These are phyloP conservation scores for Aphidius colemani DNA, from an alignment of 2,888 invertebrate species.

Conservation along the genomic window DNA sequence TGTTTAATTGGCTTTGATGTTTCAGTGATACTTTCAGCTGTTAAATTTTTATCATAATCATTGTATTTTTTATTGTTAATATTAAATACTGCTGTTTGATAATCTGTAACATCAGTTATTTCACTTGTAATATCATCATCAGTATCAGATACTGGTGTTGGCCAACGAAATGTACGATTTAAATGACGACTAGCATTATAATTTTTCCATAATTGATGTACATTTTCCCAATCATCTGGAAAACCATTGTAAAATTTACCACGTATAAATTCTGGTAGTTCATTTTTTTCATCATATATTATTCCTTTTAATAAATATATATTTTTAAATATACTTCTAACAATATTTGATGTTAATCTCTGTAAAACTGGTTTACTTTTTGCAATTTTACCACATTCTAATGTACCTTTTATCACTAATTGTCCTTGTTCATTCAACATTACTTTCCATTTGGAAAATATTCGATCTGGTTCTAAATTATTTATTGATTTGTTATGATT, in stretches of 20 bases:
- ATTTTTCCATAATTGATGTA: conserved; percentile 49
- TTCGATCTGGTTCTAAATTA: conserved; percentile 26
- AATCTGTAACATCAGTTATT: conserved; percentile 40
- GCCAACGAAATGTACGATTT: conserved; percentile 50
- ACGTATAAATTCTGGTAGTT: conserved; percentile 50
- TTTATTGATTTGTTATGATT: neutral
- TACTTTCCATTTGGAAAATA: conserved; percentile 48
- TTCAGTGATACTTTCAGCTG: neutral
- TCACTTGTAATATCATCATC: conserved; percentile 52
- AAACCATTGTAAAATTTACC: conserved; percentile 55
- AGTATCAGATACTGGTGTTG: conserved; percentile 50
- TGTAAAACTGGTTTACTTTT: conserved; percentile 49
- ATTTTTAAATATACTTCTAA: conserved; percentile 46
- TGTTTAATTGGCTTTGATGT: neutral
- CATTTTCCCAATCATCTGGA: conserved; percentile 56
- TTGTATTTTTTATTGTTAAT: neutral
- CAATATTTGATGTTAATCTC: conserved; percentile 38
- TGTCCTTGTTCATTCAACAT: conserved; percentile 42
- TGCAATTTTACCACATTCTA: conserved; percentile 44
- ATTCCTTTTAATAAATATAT: conserved; percentile 46
- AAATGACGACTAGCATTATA: conserved; percentile 39
- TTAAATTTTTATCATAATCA: neutral
- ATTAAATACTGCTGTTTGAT: neutral
- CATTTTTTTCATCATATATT: conserved; percentile 45
- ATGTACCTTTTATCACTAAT: conserved; percentile 48